Evolutionary conservation across 2,888 invertebrate genomes (phyloP), one percentile per base, ranked within the genome.

Genomic region (Eilema griseolum): DNA sequence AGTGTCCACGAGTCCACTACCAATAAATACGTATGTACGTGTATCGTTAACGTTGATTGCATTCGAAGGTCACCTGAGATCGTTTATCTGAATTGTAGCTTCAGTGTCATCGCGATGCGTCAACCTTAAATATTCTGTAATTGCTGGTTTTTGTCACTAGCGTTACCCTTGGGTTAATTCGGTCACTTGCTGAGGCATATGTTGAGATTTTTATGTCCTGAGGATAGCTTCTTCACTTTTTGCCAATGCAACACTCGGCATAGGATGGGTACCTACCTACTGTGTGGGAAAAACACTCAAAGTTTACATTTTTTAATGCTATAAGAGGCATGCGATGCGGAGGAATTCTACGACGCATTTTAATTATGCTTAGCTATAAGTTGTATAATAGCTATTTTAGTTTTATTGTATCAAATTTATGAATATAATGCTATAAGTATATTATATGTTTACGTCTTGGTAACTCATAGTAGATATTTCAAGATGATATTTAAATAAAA

Each of bases 21-120:
- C 14, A 8, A 61, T n/a, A 31, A 20, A 5, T 28, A 31, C 11
- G 20, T 41, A 26, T 7, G 20, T 56, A 41, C 52, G 52, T 56
- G 52, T 63, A 11, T 72, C 12, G 73, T 74, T 70, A 61, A 26
- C 67, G 64, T 31, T 74, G 78, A 81, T 81, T 76, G 72, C 23
- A 16, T 7, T 4, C 52, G 71, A 82, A 80, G 83, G 83, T 57
- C 74, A 62, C 20, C 26, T 24, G 7, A 65, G 64, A 82, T 72
- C 72, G 71, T 74, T 74, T 78, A 72, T 78, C 70, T 71, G 24
- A 41, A 0, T 20, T 63, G 63, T 65, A 77, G 72, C 63, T 70
- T 52, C 46, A 57, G 46, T 59, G 71, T 68, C 56, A 61, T 61
- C 52, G 26, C 46, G 41, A 66, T 70, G 66, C 69, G 71, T 71